phyloP scores from a whole-genome alignment of 2,888 invertebrate species.

The Shargacucullia verbasci region DNA sequence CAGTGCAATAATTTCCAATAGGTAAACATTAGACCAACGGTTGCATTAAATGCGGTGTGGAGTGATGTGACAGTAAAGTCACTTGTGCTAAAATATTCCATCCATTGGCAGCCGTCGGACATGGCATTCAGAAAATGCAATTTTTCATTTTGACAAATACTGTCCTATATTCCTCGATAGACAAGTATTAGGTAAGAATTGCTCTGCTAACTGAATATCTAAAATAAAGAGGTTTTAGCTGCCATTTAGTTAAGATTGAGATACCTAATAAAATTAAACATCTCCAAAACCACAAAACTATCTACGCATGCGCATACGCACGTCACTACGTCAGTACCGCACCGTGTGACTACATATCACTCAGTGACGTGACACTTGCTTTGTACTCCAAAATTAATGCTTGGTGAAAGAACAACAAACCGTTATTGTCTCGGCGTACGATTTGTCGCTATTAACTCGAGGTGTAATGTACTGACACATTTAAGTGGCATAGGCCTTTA shows the following conservation, averaged over 20 bases:
- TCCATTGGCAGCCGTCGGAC: conserved; percentile 21
- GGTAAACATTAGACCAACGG: conserved; percentile 15
- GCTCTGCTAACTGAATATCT: no score
- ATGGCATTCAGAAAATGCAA: conserved; percentile 1
- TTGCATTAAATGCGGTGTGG: conserved; percentile 29
- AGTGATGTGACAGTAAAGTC: conserved; percentile 27
- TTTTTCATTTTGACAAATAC: conserved; percentile 12
- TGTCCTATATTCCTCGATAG: not conserved
- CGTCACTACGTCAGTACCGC: no score
- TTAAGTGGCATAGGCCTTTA: conserved; percentile 39
- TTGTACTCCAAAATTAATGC: conserved; percentile 36
- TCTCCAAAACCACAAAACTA: no score
- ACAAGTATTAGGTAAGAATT: not conserved
- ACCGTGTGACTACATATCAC: conserved; percentile 7
- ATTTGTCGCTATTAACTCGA: conserved; percentile 12
- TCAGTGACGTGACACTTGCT: conserved; percentile 20
- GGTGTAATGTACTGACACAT: conserved; percentile 34
- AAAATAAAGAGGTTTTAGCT: no score
- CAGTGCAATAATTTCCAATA: conserved; percentile 11
- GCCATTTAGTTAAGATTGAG: no score
- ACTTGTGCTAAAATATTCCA: conserved; percentile 5
- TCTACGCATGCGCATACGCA: no score
- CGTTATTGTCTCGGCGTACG: conserved; percentile 19
- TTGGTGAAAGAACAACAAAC: conserved; percentile 25
- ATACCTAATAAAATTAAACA: no score